phyloP scores from a whole-genome alignment of 2,888 invertebrate genomes.

The Rhorus exstirpatorius region DNA sequence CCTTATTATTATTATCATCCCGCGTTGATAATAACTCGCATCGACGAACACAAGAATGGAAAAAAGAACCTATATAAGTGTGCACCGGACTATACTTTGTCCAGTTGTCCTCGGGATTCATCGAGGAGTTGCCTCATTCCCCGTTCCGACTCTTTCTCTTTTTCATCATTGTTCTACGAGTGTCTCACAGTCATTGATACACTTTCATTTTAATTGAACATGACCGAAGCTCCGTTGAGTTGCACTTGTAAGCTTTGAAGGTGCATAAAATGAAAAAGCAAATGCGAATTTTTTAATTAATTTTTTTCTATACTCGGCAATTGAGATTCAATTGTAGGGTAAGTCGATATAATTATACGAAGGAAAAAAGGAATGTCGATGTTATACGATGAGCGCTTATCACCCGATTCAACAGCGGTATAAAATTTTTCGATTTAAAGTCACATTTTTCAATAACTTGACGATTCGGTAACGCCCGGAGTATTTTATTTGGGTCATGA shows the following conservation, averaged over 20 bases:
- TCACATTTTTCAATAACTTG: too few species aligned
- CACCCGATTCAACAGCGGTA: too few species aligned
- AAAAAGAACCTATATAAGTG: constrained; percentile 1
- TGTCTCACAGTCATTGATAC: constrained; percentile 25
- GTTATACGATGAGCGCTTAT: too few species aligned
- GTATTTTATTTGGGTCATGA: too few species aligned
- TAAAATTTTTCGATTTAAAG: too few species aligned
- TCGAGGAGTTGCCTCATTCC: constrained; percentile 31
- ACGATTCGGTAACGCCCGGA: too few species aligned
- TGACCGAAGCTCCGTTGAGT: neutral
- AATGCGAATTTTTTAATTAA: too few species aligned
- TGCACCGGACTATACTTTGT: constrained; percentile 4
- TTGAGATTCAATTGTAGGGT: too few species aligned
- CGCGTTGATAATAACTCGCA: constrained; percentile 29
- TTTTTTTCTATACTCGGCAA: too few species aligned
- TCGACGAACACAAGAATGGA: constrained; percentile 9
- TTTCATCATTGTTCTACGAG: constrained; percentile 12
- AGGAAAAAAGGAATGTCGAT: too few species aligned
- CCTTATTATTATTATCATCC: constrained; percentile 47
- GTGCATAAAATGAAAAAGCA: neutral
- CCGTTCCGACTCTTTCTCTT: neutral
- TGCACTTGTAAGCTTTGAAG: neutral
- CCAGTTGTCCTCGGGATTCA: constrained; percentile 31
- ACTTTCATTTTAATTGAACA: constrained; percentile 31
- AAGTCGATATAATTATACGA: too few species aligned